phyloP scores from a whole-genome alignment of 2,888 invertebrate species.

The Deilephila porcellus region DNA sequence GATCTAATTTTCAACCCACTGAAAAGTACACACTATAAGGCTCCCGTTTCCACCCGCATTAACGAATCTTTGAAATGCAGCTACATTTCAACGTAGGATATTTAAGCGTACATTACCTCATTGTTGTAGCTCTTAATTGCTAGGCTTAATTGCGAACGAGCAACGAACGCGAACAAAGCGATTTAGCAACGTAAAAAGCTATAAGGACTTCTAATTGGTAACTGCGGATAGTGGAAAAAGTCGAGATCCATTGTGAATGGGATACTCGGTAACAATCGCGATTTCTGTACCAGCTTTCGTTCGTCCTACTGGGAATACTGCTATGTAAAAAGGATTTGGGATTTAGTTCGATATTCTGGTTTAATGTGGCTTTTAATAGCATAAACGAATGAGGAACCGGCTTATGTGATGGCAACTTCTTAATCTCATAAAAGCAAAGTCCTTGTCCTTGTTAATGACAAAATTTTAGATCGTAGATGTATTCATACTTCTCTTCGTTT shows the following conservation, averaged over 20 bases:
- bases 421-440: too few relatives aligned
- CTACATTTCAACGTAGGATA: slow-evolving; percentile 9
- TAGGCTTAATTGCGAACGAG: slow-evolving; percentile 22
- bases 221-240: slow-evolving; percentile 13
- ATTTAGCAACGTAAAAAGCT: slow-evolving; percentile 17
- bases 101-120: slow-evolving; percentile 21
- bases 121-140: slow-evolving; percentile 23
- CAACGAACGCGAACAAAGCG: slow-evolving; percentile 17
- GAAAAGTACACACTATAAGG: neutral
- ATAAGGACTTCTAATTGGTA: slow-evolving; percentile 22
- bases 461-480: too few relatives aligned
- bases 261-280: neutral
- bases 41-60: neutral
- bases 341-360: too few relatives aligned
- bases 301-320: too few relatives aligned
- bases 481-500: too few relatives aligned
- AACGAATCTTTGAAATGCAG: neutral
- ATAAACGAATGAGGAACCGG: too few relatives aligned
- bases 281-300: neutral
- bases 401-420: too few relatives aligned
- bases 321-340: too few relatives aligned
- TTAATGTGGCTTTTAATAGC: too few relatives aligned
- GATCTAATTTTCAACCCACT: neutral
- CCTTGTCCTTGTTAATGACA: too few relatives aligned
- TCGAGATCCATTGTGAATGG: slow-evolving; percentile 7